phyloP scores from a whole-genome alignment of 2,888 invertebrate species.

The Rhagonycha lutea region DNA sequence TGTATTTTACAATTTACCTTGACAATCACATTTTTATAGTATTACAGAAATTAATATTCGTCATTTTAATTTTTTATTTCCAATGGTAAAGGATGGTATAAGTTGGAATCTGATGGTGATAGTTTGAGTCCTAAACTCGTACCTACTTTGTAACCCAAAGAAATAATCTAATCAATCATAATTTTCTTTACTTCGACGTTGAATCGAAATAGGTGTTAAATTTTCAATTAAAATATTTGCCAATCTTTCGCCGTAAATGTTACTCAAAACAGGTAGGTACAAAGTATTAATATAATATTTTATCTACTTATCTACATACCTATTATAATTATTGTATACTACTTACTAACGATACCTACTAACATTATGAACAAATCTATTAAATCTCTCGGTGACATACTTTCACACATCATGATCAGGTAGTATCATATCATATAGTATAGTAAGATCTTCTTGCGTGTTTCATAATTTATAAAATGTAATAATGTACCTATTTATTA shows the following conservation, averaged over 20 bases:
- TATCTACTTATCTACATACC: too few relatives aligned
- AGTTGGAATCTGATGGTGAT: constrained; percentile 41
- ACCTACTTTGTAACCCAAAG: constrained; percentile 43
- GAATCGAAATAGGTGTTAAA: not conserved
- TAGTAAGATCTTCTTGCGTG: not conserved
- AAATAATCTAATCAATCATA: constrained; percentile 44
- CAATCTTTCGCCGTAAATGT: not conserved
- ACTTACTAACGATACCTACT: too few relatives aligned
- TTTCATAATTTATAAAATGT: constrained; percentile 15
- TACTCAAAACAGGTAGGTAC: not conserved
- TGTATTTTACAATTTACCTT: too few relatives aligned
- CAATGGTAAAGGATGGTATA: not conserved
- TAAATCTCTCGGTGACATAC: constrained; percentile 7
- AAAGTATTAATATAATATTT: too few relatives aligned
- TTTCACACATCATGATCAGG: constrained; percentile 5
- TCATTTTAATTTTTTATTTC: not conserved
- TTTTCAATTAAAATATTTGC: constrained; percentile 8
- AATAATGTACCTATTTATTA: too few relatives aligned
- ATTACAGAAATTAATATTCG: not conserved
- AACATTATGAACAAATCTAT: not conserved
- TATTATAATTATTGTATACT: too few relatives aligned
- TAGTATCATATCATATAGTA: too few relatives aligned
- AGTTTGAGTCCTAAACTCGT: constrained; percentile 45
- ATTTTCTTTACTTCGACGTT: constrained; percentile 13
- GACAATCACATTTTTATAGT: too few relatives aligned